Conservation (phyloP, 1,140 invertebrate genomes). For the Cardiocondyla obscurior region DNA sequence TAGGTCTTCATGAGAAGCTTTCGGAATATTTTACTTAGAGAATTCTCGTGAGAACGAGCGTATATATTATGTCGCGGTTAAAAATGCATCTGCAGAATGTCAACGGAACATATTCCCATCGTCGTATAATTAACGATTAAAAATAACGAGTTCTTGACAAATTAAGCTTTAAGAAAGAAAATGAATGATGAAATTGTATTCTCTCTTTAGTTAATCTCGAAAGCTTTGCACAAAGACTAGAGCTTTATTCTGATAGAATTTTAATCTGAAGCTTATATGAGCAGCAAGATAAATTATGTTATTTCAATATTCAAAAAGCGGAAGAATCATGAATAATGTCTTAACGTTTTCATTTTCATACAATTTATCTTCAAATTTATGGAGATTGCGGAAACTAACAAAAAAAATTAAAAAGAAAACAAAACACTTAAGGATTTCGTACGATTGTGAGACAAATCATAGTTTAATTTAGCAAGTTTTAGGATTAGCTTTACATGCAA, state of each 20-base stretch:
- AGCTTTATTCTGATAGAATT: conserved; percentile 7
- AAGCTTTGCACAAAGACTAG: not conserved
- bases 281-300: conserved; percentile 8
- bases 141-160: not conserved
- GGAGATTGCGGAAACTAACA: not conserved
- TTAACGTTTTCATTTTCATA: not conserved
- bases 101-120: not conserved
- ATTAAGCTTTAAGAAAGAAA: not conserved
- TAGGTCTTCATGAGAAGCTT: conserved; percentile 70
- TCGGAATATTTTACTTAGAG: conserved; percentile 66
- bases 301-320: conserved; percentile 4
- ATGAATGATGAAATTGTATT: not conserved
- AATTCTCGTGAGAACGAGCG: conserved; percentile 66
- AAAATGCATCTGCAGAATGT: not conserved
- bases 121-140: conserved; percentile 11
- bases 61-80: not conserved
- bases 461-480: conserved; percentile 70
- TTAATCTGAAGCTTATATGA: conserved; percentile 12
- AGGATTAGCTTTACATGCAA: conserved; percentile 72
- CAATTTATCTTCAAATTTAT: not conserved
- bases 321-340: not conserved
- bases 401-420: no score
- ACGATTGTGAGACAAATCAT: conserved; percentile 23
- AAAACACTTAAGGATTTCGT: not conserved
- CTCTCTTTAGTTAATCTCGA: conserved; percentile 16